Base-by-base conservation (phyloP, 2,888 invertebrate species). In the Acheta domesticus region DNA sequence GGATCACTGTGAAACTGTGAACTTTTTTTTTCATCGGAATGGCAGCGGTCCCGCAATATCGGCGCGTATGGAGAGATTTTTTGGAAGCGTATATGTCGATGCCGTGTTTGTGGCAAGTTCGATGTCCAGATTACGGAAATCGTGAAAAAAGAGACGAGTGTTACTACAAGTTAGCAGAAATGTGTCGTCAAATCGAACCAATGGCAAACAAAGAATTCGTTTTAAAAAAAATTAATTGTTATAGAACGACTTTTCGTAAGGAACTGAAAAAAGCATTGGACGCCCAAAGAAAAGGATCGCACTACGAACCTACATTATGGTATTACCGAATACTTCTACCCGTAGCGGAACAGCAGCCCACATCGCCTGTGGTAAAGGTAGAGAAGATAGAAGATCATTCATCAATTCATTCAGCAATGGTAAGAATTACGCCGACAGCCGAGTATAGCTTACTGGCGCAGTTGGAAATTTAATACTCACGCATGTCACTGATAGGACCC, bases 181-280 rank as follows among this genome's bases (percentile, higher is more conserved):
- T 62, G 62, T 62, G 62, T n/a, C 62, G 62, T 62, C 62, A 62
- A 62, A 62, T 62, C 62, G 62, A 62, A 62, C 62, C 62, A 19
- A 62, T 62, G 62, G 62, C 62, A 8, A 62, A 62, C 62, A 62
- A 62, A n/a, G 62, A 62, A n/a, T 62, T 62, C n/a, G 62, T 62
- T 62, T 62, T 62, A 62, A 62, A 62, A n/a, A 62, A 62, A n/a
- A 62, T 62, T n/a, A 62, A 62, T n/a, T 62, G 62, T 62, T 62
- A 62, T n/a, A 14, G 62, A 14, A 62, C 62, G 14, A 62, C 62
- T 19, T 62, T 62, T n/a, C 62, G 62, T n/a, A 62, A 62, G n/a
- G 62, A 62, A 62, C 62, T 62, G 62, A 62, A 62, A n/a, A 62
- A 62, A n/a, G n/a, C 62, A 14, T 62, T 62, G 62, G 62, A 62